phyloP scores from a whole-genome alignment of 2,113 vertebrate genomes.

The Gopherus evgoodei region DNA sequence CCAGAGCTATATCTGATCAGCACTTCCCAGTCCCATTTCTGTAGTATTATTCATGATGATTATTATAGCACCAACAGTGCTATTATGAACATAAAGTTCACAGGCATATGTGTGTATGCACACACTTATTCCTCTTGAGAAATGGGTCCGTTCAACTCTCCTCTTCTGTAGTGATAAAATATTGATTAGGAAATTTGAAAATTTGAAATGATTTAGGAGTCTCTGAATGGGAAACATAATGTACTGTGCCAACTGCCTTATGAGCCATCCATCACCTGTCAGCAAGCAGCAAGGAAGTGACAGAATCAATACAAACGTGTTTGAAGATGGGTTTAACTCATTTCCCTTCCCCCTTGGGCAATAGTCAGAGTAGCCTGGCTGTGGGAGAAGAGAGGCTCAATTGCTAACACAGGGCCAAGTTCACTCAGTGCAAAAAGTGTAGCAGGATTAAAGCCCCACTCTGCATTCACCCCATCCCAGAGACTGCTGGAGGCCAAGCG shows the following conservation, averaged over 20 bases:
- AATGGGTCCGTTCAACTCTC: slow-evolving; percentile 68
- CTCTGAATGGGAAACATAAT: slow-evolving; percentile 79
- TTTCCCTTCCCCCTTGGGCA: slow-evolving; percentile 74
- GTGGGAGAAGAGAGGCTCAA: too few species aligned
- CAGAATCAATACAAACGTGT: slow-evolving; percentile 83
- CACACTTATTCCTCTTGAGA: slow-evolving; percentile 49
- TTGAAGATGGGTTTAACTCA: slow-evolving; percentile 82
- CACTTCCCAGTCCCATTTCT: neutral
- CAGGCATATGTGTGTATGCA: neutral
- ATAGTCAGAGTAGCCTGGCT: neutral
- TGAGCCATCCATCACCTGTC: slow-evolving; percentile 84
- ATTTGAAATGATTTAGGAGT: slow-evolving; percentile 86
- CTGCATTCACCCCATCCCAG: neutral
- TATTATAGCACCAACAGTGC: neutral
- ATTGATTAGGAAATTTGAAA: slow-evolving; percentile 87
- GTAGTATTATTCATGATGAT: neutral
- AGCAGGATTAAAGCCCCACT: neutral
- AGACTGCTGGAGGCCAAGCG: neutral
- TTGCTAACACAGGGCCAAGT: neutral
- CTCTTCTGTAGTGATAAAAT: slow-evolving; percentile 81
- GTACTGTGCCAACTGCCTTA: slow-evolving; percentile 78
- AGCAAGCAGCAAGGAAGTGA: slow-evolving; percentile 80
- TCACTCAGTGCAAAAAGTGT: neutral
- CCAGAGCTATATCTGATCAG: neutral
- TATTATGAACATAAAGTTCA: slow-evolving; percentile 11